These are phyloP conservation scores for Plutomurus gul DNA, from an alignment of 1,140 invertebrate genomes.

Conservation along the genomic window DNA sequence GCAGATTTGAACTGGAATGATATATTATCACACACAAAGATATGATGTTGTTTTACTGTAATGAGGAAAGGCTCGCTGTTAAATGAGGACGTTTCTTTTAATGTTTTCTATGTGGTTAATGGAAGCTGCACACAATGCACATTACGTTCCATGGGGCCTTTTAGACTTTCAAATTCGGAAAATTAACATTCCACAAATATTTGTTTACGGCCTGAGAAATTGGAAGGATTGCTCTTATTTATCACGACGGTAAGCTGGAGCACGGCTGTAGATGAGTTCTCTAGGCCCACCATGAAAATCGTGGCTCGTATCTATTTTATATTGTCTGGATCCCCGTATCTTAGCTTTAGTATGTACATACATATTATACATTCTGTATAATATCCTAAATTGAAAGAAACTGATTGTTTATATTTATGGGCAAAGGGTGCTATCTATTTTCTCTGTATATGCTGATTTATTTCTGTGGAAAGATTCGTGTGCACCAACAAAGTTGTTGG, in stretches of 20 bases:
- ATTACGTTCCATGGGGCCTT: background rate
- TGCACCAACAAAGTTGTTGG: no score
- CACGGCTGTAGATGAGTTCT: background rate
- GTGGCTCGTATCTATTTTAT: no score
- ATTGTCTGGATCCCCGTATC: no score
- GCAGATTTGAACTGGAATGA: background rate
- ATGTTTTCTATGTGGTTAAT: background rate
- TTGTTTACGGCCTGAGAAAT: conserved; percentile 20
- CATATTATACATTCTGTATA: no score
- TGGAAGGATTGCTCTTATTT: conserved; percentile 9
- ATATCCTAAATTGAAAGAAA: no score
- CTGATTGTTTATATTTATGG: no score
- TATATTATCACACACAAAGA: conserved; percentile 4
- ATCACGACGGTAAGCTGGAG: background rate
- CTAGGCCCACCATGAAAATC: background rate
- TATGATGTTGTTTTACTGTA: conserved; percentile 26
- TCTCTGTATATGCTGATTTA: no score
- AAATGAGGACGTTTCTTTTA: background rate
- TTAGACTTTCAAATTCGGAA: conserved; percentile 32
- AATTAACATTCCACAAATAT: conserved; percentile 39
- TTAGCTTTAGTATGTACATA: no score
- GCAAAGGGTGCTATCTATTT: no score
- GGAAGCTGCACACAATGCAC: conserved; percentile 1
- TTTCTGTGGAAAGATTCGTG: no score
- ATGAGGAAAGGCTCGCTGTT: conserved; percentile 1